A percentile compares a stretch with the other conserved stretches of the same genome.
phyloP scores from a whole-genome alignment of 2,888 invertebrate genomes.

The Orthosia incerta region DNA sequence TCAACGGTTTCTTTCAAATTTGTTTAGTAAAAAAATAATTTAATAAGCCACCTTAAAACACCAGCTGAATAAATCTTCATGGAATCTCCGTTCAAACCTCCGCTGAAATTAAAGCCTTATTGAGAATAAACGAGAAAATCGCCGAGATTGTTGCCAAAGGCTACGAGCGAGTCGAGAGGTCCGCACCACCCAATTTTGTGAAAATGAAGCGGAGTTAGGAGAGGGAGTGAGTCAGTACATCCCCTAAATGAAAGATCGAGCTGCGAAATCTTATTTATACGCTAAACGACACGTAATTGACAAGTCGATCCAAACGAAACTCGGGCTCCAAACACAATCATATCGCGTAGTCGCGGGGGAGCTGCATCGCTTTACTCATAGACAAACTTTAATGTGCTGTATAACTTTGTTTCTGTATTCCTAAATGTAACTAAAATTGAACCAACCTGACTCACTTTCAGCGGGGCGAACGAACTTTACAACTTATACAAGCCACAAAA shows the following conservation, averaged over 20 bases:
- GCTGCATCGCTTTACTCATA: constrained; percentile 43
- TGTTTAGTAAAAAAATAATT: constrained; percentile 32
- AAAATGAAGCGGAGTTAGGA: constrained; percentile 51
- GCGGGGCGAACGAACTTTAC: constrained; percentile 46
- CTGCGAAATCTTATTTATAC: constrained; percentile 54
- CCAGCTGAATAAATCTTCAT: constrained; percentile 52
- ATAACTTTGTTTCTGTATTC: constrained; percentile 47
- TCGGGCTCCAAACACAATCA: constrained; percentile 31
- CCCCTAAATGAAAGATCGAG: constrained; percentile 46
- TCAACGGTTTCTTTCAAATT: constrained; percentile 44
- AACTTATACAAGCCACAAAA: constrained; percentile 46
- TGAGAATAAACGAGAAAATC: constrained; percentile 68
- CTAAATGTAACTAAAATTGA: constrained; percentile 53
- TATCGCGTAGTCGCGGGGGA: constrained; percentile 44
- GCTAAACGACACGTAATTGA: constrained; percentile 56
- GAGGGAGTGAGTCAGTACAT: constrained; percentile 41
- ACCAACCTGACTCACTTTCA: constrained; percentile 44
- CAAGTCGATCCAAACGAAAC: constrained; percentile 52
- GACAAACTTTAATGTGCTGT: constrained; percentile 48
- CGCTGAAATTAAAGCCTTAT: constrained; percentile 67
- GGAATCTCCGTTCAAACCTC: constrained; percentile 48
- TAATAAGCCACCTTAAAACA: constrained; percentile 33
- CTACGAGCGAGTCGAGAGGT: constrained; percentile 62
- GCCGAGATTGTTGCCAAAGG: constrained; percentile 67
- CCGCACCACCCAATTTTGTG: constrained; percentile 66